phyloP scores from a whole-genome alignment of 2,888 invertebrate genomes.

The Nomada lathburiana region DNA sequence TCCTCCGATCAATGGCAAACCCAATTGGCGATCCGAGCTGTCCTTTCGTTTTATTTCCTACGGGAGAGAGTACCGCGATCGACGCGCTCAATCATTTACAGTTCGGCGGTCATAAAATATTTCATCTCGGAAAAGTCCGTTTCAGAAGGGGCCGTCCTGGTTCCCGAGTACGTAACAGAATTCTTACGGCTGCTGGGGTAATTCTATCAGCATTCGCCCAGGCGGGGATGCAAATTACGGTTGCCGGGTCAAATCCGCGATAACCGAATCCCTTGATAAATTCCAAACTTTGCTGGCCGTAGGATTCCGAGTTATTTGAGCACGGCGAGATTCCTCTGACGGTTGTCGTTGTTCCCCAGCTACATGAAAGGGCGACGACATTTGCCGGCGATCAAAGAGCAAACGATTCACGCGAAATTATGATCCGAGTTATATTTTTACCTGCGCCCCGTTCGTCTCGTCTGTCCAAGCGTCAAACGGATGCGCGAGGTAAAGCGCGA shows the following conservation, averaged over 20 bases:
- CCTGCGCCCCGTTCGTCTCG: not conserved
- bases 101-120: conserved; percentile 4
- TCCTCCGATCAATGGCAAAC: not conserved
- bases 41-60: not conserved
- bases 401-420: no score
- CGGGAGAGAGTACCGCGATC: no score
- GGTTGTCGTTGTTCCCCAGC: no score
- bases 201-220: not conserved
- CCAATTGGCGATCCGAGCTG: not conserved
- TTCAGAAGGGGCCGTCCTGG: not conserved
- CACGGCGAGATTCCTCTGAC: not conserved
- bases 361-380: not conserved
- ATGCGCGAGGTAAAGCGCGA: not conserved
- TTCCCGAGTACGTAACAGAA: not conserved
- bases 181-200: not conserved
- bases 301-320: conserved; percentile 7
- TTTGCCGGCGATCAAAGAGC: not conserved
- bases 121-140: not conserved
- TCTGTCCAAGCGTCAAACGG: not conserved
- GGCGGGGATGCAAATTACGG: conserved; percentile 35
- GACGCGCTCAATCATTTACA: not conserved
- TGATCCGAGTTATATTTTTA: not conserved
- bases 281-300: conserved; percentile 31
- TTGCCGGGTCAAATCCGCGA: conserved; percentile 30
- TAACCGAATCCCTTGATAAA: conserved; percentile 42